Evolutionary conservation across 2,797 vertebrate species (phyloP).

Genomic region (Parotocinclus haroldoi): DNA sequence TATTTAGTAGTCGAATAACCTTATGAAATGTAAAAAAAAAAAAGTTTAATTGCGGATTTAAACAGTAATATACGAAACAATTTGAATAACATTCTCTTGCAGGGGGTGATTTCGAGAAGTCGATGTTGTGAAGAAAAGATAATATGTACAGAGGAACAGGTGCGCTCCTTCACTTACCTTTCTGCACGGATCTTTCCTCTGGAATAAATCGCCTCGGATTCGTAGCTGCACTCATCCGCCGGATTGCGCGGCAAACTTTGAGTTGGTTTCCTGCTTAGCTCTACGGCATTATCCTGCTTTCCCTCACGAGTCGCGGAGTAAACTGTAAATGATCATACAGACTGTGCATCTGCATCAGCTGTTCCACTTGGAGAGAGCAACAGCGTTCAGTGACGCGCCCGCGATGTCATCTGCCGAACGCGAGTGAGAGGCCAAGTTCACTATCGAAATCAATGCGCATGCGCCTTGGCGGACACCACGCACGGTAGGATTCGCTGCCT

Average conservation of each 20-base stretch:
- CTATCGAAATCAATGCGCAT: constrained; percentile 52
- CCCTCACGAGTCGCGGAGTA: neutral
- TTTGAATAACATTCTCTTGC: neutral
- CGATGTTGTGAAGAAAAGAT: neutral
- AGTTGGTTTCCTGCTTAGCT: constrained; percentile 1
- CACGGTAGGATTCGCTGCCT: constrained; percentile 17
- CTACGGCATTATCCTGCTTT: constrained; percentile 2
- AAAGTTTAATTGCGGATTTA: no score
- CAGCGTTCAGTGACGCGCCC: constrained; percentile 13
- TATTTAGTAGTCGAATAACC: no score
- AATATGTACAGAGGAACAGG: neutral
- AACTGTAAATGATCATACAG: neutral
- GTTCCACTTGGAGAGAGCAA: constrained; percentile 19
- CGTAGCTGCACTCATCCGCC: constrained; percentile 40
- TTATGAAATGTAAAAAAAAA: no score
- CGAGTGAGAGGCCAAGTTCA: constrained; percentile 10
- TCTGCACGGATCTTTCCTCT: constrained; percentile 52
- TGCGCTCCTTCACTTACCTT: constrained; percentile 33
- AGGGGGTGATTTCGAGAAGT: neutral
- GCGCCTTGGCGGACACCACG: constrained; percentile 51
- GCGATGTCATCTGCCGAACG: constrained; percentile 18
- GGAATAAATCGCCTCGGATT: constrained; percentile 40
- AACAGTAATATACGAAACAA: no score
- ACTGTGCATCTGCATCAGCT: neutral
- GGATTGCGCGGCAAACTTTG: constrained; percentile 55